Evolutionary conservation across 2,888 invertebrate species (phyloP).

Genomic region (Perithous albicinctus): DNA sequence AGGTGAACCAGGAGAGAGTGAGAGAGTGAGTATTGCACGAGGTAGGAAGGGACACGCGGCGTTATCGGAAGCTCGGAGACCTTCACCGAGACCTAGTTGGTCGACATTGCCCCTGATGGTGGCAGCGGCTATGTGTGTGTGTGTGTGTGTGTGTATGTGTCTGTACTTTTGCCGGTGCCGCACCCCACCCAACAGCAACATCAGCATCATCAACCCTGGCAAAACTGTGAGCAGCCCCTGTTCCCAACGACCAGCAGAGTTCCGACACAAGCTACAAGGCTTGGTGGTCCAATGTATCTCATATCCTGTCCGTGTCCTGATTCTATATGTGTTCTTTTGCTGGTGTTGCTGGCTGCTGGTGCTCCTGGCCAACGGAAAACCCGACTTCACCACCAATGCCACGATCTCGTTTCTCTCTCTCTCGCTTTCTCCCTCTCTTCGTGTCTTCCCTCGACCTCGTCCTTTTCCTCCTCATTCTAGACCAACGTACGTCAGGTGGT

Average conservation of each 20-base stretch:
- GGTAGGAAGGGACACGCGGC: slow-evolving; percentile 64
- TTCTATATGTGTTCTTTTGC: neutral
- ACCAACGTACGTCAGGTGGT: slow-evolving; percentile 38
- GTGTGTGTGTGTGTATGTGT: too few species aligned
- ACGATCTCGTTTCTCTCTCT: slow-evolving; percentile 15
- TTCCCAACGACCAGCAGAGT: slow-evolving; percentile 30
- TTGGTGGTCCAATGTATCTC: slow-evolving; percentile 50
- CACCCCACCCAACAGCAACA: slow-evolving; percentile 58
- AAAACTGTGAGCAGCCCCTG: too few species aligned
- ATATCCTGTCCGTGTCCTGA: slow-evolving; percentile 10
- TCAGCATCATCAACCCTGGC: neutral
- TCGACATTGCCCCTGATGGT: slow-evolving; percentile 82
- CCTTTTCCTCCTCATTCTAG: slow-evolving; percentile 46
- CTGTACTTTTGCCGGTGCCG: slow-evolving; percentile 57
- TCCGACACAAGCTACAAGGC: slow-evolving; percentile 55
- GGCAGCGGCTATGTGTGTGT: too few species aligned
- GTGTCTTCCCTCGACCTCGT: slow-evolving; percentile 27
- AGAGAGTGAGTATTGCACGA: slow-evolving; percentile 37
- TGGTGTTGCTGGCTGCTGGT: slow-evolving; percentile 7
- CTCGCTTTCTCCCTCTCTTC: slow-evolving; percentile 13
- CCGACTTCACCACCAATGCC: slow-evolving; percentile 27
- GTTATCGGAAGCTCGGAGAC: slow-evolving; percentile 74
- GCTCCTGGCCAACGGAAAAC: slow-evolving; percentile 56
- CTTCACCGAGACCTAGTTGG: slow-evolving; percentile 84
- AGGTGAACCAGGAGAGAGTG: neutral